Evolutionary conservation across 1,140 invertebrate genomes (phyloP), one percentile per base, ranked within the genome.

Genomic region (Phenacoccus solenopsis): DNA sequence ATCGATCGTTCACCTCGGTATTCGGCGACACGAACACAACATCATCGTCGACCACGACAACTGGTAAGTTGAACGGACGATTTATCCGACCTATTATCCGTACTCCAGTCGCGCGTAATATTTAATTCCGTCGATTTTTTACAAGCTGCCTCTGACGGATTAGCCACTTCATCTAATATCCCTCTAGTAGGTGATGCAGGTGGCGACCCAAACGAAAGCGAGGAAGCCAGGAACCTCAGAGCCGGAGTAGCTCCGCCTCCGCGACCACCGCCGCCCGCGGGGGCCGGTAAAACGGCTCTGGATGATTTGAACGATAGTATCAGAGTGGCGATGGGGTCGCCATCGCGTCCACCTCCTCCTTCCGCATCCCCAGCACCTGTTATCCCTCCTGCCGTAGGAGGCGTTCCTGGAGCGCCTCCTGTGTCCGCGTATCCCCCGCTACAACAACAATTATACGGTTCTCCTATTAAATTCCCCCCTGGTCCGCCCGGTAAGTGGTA

Each of bases 1-100:
- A 92, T 81, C 89, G 87, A 78, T 89, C 85, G 81, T 93, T 93
- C 82, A 86, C 86, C 75, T 89, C 90, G 74, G 90, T 91, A 71
- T 93, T 93, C 80, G 89, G 89, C 79, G 86, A 83, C 80, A 79
- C 84, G 80, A 75, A 75, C 49, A 24, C 72, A 20, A 71, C 38
- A 21, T 57, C 59, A 28, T 28, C 69, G 35, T 84, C 88, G 81
- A 77, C 84, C 77, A 78, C 87, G n/a, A 30, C 69, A 12, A 35
- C 49, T 69, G 22, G 61, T n/a, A 70, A 57, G 25, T 16, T 38
- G 67, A 28, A 61, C 28, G 56, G n/a, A n/a, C n/a, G n/a, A n/a
- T n/a, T n/a, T n/a, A n/a, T n/a, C n/a, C n/a, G n/a, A n/a, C n/a
- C n/a, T n/a, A n/a, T n/a, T n/a, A n/a, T n/a, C n/a, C n/a, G n/a